Base-by-base conservation (phyloP, 2,797 vertebrate species). In the Spondyliosoma cantharus region DNA sequence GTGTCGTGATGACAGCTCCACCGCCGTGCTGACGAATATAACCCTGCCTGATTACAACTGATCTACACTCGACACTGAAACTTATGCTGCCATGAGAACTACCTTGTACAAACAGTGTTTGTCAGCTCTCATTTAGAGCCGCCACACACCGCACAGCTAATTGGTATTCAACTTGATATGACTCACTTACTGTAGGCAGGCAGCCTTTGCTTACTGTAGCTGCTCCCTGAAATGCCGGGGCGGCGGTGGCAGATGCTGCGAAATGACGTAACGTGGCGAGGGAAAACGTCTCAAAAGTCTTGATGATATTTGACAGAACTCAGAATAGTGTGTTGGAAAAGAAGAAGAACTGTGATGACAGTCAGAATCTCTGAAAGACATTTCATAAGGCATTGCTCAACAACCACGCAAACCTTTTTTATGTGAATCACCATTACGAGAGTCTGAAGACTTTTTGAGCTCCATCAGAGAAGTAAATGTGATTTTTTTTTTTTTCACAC, bases 111-210 rank as follows among this genome's bases (percentile, higher is more conserved):
- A 79, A 74, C 48, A 62, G 45, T 57, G 72, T 81, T 80, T 68
- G 68, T 80, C 73, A 80, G 75, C 74, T 20, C 64, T 75, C 48
- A 64, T 81, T 83, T 81, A 61, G 73, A 81, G 59, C 71, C 82
- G 81, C 49, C 76, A 75, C 67, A 52, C 74, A 80, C 32, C 13
- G 45, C 57, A 14, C 56, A 58, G 67, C 50, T 83, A 71, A 87
- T 80, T 85, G 62, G 17, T 74, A 68, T 90, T 82, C 76, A 77
- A 11, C 78, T 70, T 11, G 5, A 72, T 65, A 75, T 88, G 88
- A 89, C 56, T 90, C 87, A 90, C 80, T 80, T 32, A 75, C 74
- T 73, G 82, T 76, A 81, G 82, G 83, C 83, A 85, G 79, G 15
- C 50, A 70, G 78, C 64, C 52, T 27, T 64, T 13, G 68, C 56